Evolutionary conservation across 2,113 vertebrate genomes (phyloP).

Genomic region (Rynchops niger): DNA sequence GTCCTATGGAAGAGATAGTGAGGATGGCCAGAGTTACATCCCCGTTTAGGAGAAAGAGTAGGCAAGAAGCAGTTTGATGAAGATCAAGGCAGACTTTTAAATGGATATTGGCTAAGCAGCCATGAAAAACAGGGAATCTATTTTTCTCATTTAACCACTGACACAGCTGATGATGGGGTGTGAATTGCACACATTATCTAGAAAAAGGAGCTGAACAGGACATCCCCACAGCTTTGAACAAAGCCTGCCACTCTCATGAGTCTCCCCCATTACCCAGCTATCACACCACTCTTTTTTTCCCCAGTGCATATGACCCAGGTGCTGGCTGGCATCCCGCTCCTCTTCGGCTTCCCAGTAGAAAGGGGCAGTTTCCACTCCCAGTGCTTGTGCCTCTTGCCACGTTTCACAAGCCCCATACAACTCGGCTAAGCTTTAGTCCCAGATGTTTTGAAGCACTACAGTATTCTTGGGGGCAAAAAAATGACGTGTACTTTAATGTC

Average conservation of each 20-base stretch:
- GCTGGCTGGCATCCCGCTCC: background rate
- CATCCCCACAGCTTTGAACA: background rate
- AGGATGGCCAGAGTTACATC: background rate
- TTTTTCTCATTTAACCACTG: background rate
- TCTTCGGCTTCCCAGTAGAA: background rate
- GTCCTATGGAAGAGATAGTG: background rate
- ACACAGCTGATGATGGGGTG: background rate
- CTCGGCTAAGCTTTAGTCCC: background rate
- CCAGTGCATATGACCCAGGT: rapidly evolving
- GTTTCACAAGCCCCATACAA: background rate
- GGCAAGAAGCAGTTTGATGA: background rate
- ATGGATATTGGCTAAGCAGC: background rate
- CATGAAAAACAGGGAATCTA: rapidly evolving
- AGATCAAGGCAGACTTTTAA: background rate
- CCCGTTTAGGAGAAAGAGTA: rapidly evolving
- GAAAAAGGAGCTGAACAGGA: background rate
- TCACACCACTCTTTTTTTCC: background rate
- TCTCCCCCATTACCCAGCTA: background rate
- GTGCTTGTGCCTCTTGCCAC: background rate
- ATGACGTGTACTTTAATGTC: background rate
- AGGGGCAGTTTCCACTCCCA: background rate
- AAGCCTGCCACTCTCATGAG: background rate
- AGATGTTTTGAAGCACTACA: background rate
- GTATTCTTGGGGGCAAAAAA: background rate
- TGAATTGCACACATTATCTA: rapidly evolving